Base-by-base conservation (phyloP, 2,888 invertebrate species). In the Aphodius granarius region DNA sequence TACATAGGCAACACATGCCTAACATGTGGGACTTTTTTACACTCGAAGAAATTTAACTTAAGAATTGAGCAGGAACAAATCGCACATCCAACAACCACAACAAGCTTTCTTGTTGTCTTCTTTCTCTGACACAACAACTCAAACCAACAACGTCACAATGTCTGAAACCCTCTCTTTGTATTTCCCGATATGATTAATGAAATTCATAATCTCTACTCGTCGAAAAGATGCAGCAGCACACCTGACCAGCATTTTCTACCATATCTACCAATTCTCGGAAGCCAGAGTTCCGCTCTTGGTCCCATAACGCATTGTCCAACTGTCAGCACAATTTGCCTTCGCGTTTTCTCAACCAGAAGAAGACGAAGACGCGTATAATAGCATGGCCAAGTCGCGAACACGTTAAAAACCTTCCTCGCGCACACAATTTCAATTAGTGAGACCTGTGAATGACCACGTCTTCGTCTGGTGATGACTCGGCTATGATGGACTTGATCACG, bases 401-500 rank as follows among this genome's bases (percentile, higher is more conserved):
- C 6, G 9, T 43, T 13, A 43, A 6, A 3, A 43, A 13, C 6
- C 9, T 43, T 13, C 23, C 23, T 5, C 13, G 6, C 43, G 43
- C 9, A 43, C 43, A 6, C 43, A 6, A 43, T 43, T 43, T 2
- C 43, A 43, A 43, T 43, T 43, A 62, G 19, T 21, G 72, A 63
- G 19, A 15, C 5, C 20, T 15, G 16, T 17, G 13, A 71, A 20
- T 22, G 6, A 20, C 17, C 19, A 19, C 17, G 22, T 71, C 71
- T 19, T 71, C 21, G n/a, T 71, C 71, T 13, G 43, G 43, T 43
- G 43, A 43, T 43, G 43, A 43, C 43, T 43, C 43, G 43, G 68
- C 68, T 20, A 68, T 21, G 68, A 68, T 81, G 77, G 75, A 23
- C 77, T 78, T 77, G 82, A 83, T 83, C 83, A 83, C 82, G 83